Percentiles rank a stretch among this genome's conserved stretches.
Conservation (phyloP, 1,140 invertebrate species). For the Marisa cornuarietis region DNA sequence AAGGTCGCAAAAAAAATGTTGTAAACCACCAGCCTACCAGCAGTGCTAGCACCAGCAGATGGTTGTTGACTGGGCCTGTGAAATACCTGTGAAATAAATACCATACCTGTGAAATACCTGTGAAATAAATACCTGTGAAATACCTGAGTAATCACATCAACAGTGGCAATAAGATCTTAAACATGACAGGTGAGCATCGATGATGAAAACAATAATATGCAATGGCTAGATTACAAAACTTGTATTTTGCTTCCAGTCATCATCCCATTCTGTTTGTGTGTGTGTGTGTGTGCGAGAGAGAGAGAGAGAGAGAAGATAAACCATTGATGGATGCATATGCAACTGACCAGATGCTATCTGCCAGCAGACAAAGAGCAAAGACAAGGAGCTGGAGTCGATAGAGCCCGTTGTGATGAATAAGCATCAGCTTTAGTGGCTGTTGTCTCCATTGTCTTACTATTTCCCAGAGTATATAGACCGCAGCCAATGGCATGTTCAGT, state of each 20-base stretch:
- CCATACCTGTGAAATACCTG: not conserved
- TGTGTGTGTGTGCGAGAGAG: no score
- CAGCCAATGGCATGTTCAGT: conserved; percentile 3
- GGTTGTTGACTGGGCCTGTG: conserved; percentile 25
- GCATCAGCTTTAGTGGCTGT: conserved; percentile 6
- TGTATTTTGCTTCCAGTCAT: no score
- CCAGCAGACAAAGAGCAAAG: conserved; percentile 37
- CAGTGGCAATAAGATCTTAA: no score
- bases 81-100: not conserved
- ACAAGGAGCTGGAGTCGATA: conserved; percentile 41
- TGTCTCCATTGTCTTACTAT: not conserved
- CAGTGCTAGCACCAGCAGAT: conserved; percentile 37
- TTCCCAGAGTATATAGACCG: not conserved
- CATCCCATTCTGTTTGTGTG: no score
- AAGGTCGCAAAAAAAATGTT: conserved; percentile 40
- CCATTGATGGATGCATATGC: not conserved
- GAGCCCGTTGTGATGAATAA: conserved; percentile 37
- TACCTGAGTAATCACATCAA: no score
- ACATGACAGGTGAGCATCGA: no score
- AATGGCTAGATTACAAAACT: no score
- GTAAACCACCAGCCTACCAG: conserved; percentile 46
- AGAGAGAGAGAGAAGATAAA: no score
- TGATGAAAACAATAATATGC: no score
- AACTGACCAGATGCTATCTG: conserved; percentile 35
- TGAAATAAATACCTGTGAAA: not conserved